Percentiles rank a stretch among this genome's conserved stretches.
phyloP scores from a whole-genome alignment of 2,113 vertebrate genomes.

The Spea bombifrons region DNA sequence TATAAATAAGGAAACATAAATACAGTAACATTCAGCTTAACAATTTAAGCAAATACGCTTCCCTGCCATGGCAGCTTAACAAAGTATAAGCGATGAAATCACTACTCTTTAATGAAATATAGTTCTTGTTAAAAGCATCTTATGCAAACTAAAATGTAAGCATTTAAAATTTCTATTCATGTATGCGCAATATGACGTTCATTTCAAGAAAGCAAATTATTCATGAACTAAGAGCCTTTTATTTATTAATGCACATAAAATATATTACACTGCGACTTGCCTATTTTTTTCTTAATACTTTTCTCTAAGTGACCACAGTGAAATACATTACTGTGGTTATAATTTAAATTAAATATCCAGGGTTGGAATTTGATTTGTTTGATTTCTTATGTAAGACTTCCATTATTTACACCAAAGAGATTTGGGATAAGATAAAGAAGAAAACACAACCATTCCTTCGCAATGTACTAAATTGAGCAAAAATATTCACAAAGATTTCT shows the following conservation, averaged over 20 bases:
- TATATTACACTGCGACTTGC: not conserved
- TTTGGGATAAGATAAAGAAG: no score
- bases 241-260: constrained; percentile 4
- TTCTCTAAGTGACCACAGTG: no score
- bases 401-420: no score
- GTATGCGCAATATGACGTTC: not conserved
- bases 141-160: constrained; percentile 4
- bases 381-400: no score
- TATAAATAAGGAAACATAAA: not conserved
- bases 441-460: no score
- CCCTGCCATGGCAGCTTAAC: no score
- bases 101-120: constrained; percentile 16
- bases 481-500: no score
- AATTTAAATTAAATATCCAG: no score
- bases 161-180: constrained; percentile 17
- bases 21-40: not conserved
- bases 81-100: not conserved
- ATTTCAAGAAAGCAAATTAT: constrained; percentile 7
- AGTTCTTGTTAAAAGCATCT: constrained; percentile 9
- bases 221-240: not conserved
- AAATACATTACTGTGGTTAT: no score
- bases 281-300: no score
- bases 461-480: no score
- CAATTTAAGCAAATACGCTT: not conserved
- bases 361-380: no score